Percentiles rank a stretch among this genome's conserved stretches.
Conservation (phyloP, 2,113 vertebrate species). For the Oncorhynchus gorbuscha region DNA sequence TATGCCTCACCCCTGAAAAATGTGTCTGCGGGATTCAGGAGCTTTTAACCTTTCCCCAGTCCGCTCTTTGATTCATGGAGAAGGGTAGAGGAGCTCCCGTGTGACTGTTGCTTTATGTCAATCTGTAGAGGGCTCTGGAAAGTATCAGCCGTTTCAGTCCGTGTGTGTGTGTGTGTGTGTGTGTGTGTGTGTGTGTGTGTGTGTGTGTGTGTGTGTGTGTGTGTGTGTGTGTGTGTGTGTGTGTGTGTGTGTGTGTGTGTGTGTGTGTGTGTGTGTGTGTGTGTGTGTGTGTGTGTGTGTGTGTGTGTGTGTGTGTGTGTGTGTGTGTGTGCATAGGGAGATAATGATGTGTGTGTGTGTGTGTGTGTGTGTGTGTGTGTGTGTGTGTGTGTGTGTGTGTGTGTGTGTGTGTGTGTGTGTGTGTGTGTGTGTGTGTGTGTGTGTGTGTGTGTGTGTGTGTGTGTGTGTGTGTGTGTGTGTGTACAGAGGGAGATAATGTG, state of each 20-base stretch:
- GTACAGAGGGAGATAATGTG: neutral
- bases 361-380: neutral
- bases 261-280: neutral
- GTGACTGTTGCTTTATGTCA: slow-evolving; percentile 38
- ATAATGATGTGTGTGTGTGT: neutral
- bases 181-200: neutral
- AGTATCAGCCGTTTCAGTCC: slow-evolving; percentile 13
- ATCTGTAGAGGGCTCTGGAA: slow-evolving; percentile 30
- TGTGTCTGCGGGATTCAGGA: slow-evolving; percentile 70
- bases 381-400: neutral
- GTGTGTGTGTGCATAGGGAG: neutral
- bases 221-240: neutral
- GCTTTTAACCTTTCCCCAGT: slow-evolving; percentile 76
- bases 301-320: neutral
- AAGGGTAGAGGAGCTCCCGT: slow-evolving; percentile 25
- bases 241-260: neutral
- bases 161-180: neutral
- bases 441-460: neutral
- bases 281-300: neutral
- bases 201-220: neutral
- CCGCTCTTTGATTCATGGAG: slow-evolving; percentile 64
- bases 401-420: neutral
- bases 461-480: neutral
- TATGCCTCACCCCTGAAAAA: slow-evolving; percentile 72
- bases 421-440: neutral